Percentiles rank a stretch among this genome's conserved stretches.
Conservation (phyloP, 2,797 vertebrate species). For the Gallinago solitaria region DNA sequence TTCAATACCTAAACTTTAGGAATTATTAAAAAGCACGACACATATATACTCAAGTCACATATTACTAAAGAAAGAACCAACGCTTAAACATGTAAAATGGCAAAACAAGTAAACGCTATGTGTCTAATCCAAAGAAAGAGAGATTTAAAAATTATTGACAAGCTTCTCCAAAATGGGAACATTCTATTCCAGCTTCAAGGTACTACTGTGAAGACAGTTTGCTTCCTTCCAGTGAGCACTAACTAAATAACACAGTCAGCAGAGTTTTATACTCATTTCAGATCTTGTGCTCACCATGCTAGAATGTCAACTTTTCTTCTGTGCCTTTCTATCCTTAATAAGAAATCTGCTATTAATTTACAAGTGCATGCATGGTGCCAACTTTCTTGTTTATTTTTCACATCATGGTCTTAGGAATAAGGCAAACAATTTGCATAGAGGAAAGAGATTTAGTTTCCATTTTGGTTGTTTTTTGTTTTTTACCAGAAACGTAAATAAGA, state of each 20-base stretch:
- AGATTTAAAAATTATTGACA: background rate
- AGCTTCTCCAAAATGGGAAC: background rate
- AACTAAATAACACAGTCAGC: background rate
- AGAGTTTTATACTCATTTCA: background rate
- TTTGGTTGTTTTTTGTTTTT: background rate
- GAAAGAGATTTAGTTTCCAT: background rate
- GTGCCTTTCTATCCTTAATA: background rate
- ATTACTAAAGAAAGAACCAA: background rate
- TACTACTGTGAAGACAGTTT: background rate
- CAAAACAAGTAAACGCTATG: background rate
- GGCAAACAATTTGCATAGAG: background rate
- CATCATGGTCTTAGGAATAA: background rate
- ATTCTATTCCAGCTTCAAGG: background rate
- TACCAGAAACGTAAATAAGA: background rate
- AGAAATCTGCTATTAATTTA: background rate
- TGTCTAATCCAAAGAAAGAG: background rate
- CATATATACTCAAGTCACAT: background rate
- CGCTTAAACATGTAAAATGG: background rate
- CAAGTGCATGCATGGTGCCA: background rate
- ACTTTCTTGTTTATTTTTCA: background rate
- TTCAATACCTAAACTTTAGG: background rate
- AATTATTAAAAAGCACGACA: background rate
- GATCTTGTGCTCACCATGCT: background rate
- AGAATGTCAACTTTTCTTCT: background rate
- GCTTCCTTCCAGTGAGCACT: background rate